Evolutionary conservation across 2,797 vertebrate species (phyloP).

Genomic region (Ataeniobius toweri): DNA sequence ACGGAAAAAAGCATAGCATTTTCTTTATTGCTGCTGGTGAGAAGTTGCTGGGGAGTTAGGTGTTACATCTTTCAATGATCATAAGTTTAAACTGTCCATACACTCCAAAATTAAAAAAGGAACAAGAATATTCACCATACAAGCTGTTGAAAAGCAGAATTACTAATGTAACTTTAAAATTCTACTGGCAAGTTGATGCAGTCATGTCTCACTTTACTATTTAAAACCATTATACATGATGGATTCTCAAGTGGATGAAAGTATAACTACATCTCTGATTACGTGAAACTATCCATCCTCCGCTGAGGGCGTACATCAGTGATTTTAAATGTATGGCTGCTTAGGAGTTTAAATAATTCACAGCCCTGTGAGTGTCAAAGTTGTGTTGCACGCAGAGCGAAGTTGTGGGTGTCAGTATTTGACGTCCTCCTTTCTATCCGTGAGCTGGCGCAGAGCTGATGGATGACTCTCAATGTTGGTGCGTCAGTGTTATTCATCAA

Average conservation of each 20-base stretch:
- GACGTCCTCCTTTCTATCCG: constrained; percentile 57
- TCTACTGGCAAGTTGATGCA: constrained; percentile 1
- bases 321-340: constrained; percentile 44
- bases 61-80: neutral
- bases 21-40: neutral
- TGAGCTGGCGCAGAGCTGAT: constrained; percentile 48
- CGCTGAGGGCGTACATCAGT: constrained; percentile 19
- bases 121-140: neutral
- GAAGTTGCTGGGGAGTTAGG: neutral
- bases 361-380: constrained; percentile 49
- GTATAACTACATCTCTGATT: constrained; percentile 17
- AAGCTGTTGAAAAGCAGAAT: neutral
- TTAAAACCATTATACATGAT: constrained; percentile 2
- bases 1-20: neutral
- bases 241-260: constrained; percentile 7
- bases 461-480: constrained; percentile 54
- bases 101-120: neutral
- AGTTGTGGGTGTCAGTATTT: constrained; percentile 68
- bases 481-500: constrained; percentile 60
- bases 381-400: constrained; percentile 30
- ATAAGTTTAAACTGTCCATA: neutral
- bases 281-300: constrained; percentile 22
- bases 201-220: constrained; percentile 7
- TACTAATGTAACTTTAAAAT: neutral
- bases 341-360: constrained; percentile 68